Evolutionary conservation across 2,797 vertebrate genomes (phyloP), one percentile per base, ranked within the genome.

Genomic region (Austrolebias charrua): DNA sequence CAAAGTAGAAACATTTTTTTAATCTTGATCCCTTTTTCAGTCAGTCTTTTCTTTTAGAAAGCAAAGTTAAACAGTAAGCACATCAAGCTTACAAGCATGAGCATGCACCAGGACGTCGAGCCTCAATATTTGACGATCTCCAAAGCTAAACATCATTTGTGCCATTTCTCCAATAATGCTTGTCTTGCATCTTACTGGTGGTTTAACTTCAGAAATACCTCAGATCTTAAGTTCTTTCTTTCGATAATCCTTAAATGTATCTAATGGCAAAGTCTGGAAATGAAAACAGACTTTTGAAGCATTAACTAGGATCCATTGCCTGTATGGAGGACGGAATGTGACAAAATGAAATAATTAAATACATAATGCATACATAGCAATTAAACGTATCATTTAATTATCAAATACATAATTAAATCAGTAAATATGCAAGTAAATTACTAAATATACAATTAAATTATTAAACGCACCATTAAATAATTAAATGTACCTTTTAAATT

Each of bases 61-160:
- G 47, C 73, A 76, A 40, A 80, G 88, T 90, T 91, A 84, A 88
- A 82, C 29, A 82, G 71, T 87, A 86, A 88, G 68, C 82, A 68
- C 9, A 28, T 60, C 1, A 3, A 72, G 59, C 24, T 24, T 24
- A 24, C 24, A 24, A 24, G 24, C 24, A 2, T 24, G 24, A 24
- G 24, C 24, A 24, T 24, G 24, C 24, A 24, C 3, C 24, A 88
- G 68, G 81, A 68, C 9, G 31, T 60, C 1, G 2, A 72, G 59
- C 67, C 73, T 89, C 63, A 88, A 89, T 88, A 78, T 89, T 89
- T 87, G 87, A 90, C 88, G 84, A 24, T 66, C 55, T 65, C 47
- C 28, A 51, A 85, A 85, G 83, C 82, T 79, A 83, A 89, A 90
- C 84, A 82, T 48, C 66, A 29, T 79, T 71, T 55, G 71, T 73